These are phyloP conservation scores for Aldrovandia affinis DNA, from an alignment of 2,797 vertebrate genomes.

Conservation along the genomic window DNA sequence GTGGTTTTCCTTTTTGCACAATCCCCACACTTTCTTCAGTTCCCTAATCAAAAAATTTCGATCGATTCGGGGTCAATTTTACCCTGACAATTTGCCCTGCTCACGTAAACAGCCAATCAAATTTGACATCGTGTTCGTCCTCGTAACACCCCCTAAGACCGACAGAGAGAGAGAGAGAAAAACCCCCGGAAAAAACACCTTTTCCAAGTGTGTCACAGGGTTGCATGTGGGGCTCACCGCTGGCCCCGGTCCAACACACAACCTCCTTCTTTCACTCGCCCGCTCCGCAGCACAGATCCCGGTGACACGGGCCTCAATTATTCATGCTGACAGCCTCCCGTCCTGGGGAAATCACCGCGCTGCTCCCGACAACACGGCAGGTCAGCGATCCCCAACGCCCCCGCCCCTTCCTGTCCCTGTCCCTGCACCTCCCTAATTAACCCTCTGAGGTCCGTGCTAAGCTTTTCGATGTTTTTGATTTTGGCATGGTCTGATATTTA, in stretches of 20 bases:
- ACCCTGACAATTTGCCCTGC: too few species aligned
- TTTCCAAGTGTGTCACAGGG: too few species aligned
- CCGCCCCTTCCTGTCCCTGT: neutral
- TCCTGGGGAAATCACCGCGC: neutral
- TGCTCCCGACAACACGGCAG: neutral
- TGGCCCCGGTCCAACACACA: neutral
- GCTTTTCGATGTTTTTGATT: too few species aligned
- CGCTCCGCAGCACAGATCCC: too few species aligned
- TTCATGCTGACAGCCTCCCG: slow-evolving; percentile 19
- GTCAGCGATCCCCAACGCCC: neutral
- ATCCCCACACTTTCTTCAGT: too few species aligned
- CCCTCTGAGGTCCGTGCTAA: too few species aligned
- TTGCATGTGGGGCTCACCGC: neutral
- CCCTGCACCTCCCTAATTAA: neutral
- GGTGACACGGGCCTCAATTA: neutral
- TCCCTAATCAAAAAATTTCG: too few species aligned
- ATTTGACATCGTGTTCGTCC: neutral
- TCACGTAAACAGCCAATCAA: neutral
- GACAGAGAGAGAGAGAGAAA: too few species aligned
- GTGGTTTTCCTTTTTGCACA: too few species aligned
- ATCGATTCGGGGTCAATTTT: too few species aligned
- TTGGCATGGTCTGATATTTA: too few species aligned
- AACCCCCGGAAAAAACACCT: too few species aligned
- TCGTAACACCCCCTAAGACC: neutral
- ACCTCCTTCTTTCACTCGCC: neutral